Percentiles rank a stretch among this genome's conserved stretches.
phyloP scores from a whole-genome alignment of 1,140 invertebrate genomes.

The Eciton burchellii region DNA sequence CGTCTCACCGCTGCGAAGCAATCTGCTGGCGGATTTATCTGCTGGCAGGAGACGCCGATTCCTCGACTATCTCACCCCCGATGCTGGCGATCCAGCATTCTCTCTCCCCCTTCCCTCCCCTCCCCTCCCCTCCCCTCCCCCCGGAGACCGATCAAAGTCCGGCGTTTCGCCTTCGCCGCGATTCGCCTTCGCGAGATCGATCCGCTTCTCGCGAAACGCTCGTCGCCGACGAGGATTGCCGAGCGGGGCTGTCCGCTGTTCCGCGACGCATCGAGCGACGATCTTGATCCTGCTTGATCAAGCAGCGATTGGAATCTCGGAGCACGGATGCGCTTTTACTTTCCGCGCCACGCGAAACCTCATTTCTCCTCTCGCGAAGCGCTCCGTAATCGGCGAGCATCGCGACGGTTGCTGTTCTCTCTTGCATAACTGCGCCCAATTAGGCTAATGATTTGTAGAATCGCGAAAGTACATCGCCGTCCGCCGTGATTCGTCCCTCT shows the following conservation, averaged over 20 bases:
- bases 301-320: background rate
- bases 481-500: background rate
- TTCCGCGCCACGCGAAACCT: background rate
- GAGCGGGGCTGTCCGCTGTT: no score
- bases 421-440: conserved; percentile 36
- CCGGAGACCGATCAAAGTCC: no score
- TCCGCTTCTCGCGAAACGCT: no score
- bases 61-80: no score
- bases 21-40: conserved; percentile 64
- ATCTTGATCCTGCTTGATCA: background rate
- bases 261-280: no score
- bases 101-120: no score
- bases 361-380: background rate
- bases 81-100: no score
- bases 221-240: no score
- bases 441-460: conserved; percentile 37
- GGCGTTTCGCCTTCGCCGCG: no score
- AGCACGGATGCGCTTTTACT: background rate
- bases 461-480: conserved; percentile 9
- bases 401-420: background rate
- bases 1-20: conserved; percentile 39
- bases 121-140: no score
- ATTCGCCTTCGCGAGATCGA: no score
- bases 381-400: background rate
- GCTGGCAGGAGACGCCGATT: conserved; percentile 45